These are phyloP conservation scores for Actinia equina DNA, from an alignment of 64 coral and sea anemone genomes.

Conservation along the genomic window DNA sequence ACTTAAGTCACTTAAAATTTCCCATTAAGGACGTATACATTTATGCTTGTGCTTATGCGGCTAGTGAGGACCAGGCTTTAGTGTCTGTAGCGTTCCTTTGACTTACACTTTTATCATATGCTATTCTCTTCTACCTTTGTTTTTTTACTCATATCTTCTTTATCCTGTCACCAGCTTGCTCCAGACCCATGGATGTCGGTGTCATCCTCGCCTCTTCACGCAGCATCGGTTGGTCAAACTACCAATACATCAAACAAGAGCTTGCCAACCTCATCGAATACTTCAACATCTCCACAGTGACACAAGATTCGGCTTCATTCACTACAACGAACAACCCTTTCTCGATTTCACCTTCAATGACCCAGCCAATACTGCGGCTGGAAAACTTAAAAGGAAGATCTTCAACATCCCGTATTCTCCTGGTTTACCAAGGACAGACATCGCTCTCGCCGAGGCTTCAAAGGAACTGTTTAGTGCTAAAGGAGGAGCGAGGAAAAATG, in stretches of 20 bases:
- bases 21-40: too few relatives aligned
- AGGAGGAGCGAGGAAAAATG: slow-evolving; percentile 63
- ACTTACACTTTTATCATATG: too few relatives aligned
- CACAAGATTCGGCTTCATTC: slow-evolving; percentile 73
- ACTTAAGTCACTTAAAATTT: too few relatives aligned
- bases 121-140: too few relatives aligned
- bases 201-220: slow-evolving; percentile 69
- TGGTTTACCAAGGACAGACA: slow-evolving; percentile 46
- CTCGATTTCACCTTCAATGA: slow-evolving; percentile 70
- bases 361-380: slow-evolving; percentile 34
- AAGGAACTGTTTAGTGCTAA: slow-evolving; percentile 62
- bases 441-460: slow-evolving; percentile 52
- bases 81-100: too few relatives aligned
- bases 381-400: slow-evolving; percentile 58
- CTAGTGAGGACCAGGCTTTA: too few relatives aligned
- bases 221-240: slow-evolving; percentile 60
- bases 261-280: slow-evolving; percentile 66
- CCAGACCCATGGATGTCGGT: slow-evolving; percentile 76
- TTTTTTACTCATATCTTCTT: background rate
- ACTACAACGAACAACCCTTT: slow-evolving; percentile 62
- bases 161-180: background rate
- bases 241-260: slow-evolving; percentile 60
- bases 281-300: slow-evolving; percentile 70
- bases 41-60: too few relatives aligned
- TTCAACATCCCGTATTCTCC: slow-evolving; percentile 58